Evolutionary conservation across 2,113 vertebrate genomes (phyloP).

Genomic region (Oncorhynchus clarkii): DNA sequence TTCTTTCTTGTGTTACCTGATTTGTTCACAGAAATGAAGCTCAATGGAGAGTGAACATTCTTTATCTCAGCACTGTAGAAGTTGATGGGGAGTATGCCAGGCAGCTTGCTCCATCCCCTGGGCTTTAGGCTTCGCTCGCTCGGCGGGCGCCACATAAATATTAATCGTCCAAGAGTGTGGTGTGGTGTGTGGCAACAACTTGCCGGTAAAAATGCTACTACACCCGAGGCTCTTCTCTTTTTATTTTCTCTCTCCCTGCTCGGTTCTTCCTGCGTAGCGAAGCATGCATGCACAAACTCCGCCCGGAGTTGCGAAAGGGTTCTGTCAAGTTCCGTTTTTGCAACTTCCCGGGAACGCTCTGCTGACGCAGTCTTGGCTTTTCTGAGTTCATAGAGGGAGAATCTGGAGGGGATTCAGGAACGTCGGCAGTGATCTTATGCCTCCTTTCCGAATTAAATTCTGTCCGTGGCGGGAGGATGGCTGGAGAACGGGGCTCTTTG

Average conservation of each 20-base stretch:
- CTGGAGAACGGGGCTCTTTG: not conserved
- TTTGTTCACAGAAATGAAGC: not conserved
- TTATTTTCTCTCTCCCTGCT: too few relatives aligned
- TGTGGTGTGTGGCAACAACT: slow-evolving; percentile 4
- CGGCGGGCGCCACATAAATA: not conserved
- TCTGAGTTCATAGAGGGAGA: not conserved
- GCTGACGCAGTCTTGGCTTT: not conserved
- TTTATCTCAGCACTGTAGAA: not conserved
- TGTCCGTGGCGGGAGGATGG: not conserved
- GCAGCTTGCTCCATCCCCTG: not conserved
- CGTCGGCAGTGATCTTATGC: slow-evolving; percentile 19
- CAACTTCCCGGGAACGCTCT: not conserved
- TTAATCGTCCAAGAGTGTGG: slow-evolving; percentile 6
- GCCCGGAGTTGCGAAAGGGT: too few relatives aligned
- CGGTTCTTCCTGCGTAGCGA: too few relatives aligned
- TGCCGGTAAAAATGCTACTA: not conserved
- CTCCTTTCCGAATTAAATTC: slow-evolving; percentile 23
- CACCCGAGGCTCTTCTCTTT: too few relatives aligned
- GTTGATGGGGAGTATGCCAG: not conserved
- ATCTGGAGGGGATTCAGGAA: slow-evolving; percentile 20
- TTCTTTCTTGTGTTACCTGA: not conserved
- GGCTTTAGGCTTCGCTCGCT: not conserved
- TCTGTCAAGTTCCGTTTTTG: too few relatives aligned
- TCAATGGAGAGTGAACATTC: not conserved
- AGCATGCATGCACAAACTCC: too few relatives aligned